Evolutionary conservation across 2,888 invertebrate species (phyloP).

Genomic region (Sphinx pinastri): DNA sequence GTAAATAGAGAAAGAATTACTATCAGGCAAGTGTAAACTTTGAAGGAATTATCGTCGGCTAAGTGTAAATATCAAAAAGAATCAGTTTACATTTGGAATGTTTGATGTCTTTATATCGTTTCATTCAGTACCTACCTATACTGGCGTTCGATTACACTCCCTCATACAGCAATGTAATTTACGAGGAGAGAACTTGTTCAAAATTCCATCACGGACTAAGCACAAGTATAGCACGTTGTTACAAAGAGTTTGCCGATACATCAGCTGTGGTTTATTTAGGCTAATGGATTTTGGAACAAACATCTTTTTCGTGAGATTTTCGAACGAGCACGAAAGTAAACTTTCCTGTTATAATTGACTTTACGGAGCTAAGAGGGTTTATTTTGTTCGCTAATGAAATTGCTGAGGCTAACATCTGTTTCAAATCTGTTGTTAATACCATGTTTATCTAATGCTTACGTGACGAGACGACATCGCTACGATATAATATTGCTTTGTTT

Average conservation of each 20-base stretch:
- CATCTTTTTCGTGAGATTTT: slow-evolving; percentile 21
- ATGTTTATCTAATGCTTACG: not conserved
- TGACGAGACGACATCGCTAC: too few relatives aligned
- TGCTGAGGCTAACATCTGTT: not conserved
- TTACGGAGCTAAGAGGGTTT: slow-evolving; percentile 9
- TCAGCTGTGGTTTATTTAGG: slow-evolving; percentile 23
- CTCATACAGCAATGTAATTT: not conserved
- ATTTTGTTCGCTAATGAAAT: slow-evolving; percentile 10
- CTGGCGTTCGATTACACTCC: slow-evolving; percentile 9
- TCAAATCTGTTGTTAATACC: not conserved
- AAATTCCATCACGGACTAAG: not conserved
- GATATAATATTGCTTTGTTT: too few relatives aligned
- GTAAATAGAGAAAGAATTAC: slow-evolving; percentile 76
- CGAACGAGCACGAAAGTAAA: slow-evolving; percentile 21
- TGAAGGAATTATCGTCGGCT: slow-evolving; percentile 60
- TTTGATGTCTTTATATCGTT: slow-evolving; percentile 42
- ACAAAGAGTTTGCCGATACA: slow-evolving; percentile 40
- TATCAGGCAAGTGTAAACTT: slow-evolving; percentile 69
- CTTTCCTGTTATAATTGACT: slow-evolving; percentile 16
- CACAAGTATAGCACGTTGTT: not conserved
- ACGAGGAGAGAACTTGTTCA: not conserved
- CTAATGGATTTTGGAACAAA: slow-evolving; percentile 24
- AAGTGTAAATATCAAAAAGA: slow-evolving; percentile 62
- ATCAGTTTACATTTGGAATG: slow-evolving; percentile 48
- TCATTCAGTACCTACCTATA: too few relatives aligned